These are phyloP conservation scores for Procambarus clarkii DNA, from an alignment of 1,140 invertebrate species.

Conservation along the genomic window DNA sequence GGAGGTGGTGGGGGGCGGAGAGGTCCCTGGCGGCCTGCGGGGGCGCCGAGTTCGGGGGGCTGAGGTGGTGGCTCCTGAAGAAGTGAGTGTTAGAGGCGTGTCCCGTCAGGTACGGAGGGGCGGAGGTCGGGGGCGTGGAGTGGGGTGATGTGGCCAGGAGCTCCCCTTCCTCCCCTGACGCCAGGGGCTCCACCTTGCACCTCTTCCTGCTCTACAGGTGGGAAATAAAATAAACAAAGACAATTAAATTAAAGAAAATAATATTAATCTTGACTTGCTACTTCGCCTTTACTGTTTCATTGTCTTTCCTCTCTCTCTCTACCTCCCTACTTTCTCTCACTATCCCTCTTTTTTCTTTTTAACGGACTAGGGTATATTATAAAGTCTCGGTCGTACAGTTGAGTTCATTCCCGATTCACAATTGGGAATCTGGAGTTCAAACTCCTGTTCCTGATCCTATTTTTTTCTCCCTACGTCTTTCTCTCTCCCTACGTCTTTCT, in stretches of 20 bases:
- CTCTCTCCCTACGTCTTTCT: background rate
- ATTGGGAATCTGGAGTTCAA: no score
- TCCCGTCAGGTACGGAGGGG: constrained; percentile 8
- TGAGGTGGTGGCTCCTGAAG: constrained; percentile 11
- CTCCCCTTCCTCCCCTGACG: background rate
- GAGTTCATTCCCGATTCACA: no score
- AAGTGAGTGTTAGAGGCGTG: constrained; percentile 14
- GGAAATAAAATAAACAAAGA: background rate
- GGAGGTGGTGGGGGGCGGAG: background rate
- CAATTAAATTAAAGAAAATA: no score
- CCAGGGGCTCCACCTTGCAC: constrained; percentile 25
- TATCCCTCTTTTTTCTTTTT: no score
- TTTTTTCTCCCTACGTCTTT: background rate
- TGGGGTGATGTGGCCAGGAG: background rate
- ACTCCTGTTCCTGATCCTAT: no score
- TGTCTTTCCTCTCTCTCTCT: no score
- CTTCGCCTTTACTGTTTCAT: no score
- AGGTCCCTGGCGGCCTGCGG: background rate
- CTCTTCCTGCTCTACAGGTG: constrained; percentile 26
- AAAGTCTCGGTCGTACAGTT: no score
- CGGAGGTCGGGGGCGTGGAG: constrained; percentile 22
- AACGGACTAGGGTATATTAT: no score
- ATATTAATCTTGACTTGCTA: no score
- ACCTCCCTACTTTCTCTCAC: no score
- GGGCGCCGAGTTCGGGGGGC: constrained; percentile 28